These are phyloP conservation scores for Lontra canadensis DNA, from an alignment of 2,113 vertebrate genomes.

Conservation along the genomic window DNA sequence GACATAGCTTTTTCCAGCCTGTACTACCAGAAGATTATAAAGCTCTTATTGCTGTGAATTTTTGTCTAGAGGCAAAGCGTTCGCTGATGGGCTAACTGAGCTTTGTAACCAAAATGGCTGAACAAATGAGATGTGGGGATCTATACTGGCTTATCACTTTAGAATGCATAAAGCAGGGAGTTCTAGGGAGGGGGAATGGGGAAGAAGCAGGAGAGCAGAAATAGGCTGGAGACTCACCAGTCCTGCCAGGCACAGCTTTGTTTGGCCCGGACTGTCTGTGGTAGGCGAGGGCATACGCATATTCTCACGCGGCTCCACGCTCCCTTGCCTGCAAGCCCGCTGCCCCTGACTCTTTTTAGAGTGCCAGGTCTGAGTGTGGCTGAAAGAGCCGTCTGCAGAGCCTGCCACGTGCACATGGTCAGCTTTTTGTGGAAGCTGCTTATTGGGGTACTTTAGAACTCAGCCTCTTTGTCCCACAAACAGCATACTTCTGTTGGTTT, in stretches of 20 bases:
- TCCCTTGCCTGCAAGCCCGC: constrained; percentile 73
- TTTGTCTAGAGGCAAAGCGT: constrained; percentile 52
- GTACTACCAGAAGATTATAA: constrained; percentile 61
- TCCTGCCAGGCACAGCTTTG: constrained; percentile 76
- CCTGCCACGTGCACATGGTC: constrained; percentile 68
- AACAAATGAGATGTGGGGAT: constrained; percentile 60
- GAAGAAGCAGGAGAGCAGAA: constrained; percentile 59
- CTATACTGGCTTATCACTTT: constrained; percentile 56
- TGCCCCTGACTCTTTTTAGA: constrained; percentile 75
- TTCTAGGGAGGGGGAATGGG: constrained; percentile 41
- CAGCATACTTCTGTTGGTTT: constrained; percentile 78
- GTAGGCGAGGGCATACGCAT: constrained; percentile 63
- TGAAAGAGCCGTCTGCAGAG: constrained; percentile 74
- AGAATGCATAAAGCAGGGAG: constrained; percentile 42
- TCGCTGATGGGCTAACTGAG: constrained; percentile 51
- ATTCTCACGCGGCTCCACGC: constrained; percentile 64
- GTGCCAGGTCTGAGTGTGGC: constrained; percentile 75
- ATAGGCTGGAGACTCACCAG: constrained; percentile 77
- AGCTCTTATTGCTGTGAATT: constrained; percentile 65
- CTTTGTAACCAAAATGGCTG: constrained; percentile 56
- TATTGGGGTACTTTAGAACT: constrained; percentile 77
- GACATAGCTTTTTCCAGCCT: constrained; percentile 43
- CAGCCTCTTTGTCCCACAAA: constrained; percentile 76
- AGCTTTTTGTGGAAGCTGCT: constrained; percentile 78
- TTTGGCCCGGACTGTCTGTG: constrained; percentile 55